phyloP scores from a whole-genome alignment of 2,888 invertebrate species.

The Parnassius glacialis region DNA sequence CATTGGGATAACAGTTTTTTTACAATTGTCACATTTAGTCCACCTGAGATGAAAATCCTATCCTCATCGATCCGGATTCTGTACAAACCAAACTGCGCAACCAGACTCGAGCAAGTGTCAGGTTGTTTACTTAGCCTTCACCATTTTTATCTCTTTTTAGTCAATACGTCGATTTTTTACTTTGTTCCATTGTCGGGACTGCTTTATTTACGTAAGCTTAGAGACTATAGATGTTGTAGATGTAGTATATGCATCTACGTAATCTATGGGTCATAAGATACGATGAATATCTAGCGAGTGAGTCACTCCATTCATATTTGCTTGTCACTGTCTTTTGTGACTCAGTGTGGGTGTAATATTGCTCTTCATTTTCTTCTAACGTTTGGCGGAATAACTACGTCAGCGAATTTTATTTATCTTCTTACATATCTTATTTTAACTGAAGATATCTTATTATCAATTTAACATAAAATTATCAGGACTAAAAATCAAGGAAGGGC shows the following conservation, averaged over 20 bases:
- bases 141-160: conserved; percentile 1
- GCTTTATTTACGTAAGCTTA: conserved; percentile 22
- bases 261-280: conserved; percentile 23
- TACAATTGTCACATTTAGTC: too few species aligned
- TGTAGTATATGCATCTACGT: conserved; percentile 20
- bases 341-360: conserved; percentile 24
- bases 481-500: too few species aligned
- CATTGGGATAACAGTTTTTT: not conserved
- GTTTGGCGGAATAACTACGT: conserved; percentile 12
- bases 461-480: not conserved
- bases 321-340: conserved; percentile 26
- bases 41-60: not conserved
- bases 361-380: conserved; percentile 18
- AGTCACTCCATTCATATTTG: conserved; percentile 28
- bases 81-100: not conserved
- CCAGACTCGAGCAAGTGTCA: not conserved
- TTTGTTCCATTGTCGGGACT: not conserved
- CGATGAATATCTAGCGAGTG: conserved; percentile 24
- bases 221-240: conserved; percentile 20
- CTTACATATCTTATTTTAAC: conserved; percentile 12
- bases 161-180: conserved; percentile 14
- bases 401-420: conserved; percentile 14
- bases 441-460: conserved; percentile 10
- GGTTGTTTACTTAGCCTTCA: conserved; percentile 8
- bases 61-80: not conserved